Conservation (phyloP, 92 coral and sea anemone genomes). For the Epizoanthus fatuus region DNA sequence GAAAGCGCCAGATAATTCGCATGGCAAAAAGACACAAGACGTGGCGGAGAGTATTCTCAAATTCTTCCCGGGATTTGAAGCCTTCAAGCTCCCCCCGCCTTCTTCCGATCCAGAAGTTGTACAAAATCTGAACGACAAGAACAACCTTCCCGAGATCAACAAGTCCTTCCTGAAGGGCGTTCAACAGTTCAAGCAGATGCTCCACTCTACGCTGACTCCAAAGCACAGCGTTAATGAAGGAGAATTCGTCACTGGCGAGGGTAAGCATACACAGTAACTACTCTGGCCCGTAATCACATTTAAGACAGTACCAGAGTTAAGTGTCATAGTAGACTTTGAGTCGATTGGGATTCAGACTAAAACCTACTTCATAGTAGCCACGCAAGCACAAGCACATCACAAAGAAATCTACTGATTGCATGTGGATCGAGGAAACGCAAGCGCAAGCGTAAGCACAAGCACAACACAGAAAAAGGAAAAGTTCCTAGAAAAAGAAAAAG, state of each 20-base stretch:
- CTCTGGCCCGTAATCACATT: too few species aligned
- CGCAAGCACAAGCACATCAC: too few species aligned
- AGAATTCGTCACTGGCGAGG: conserved; percentile 83
- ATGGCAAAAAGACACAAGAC: conserved; percentile 28
- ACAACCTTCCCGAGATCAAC: conserved; percentile 49
- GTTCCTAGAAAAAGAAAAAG: too few species aligned
- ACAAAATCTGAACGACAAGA: conserved; percentile 63
- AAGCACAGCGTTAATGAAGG: conserved; percentile 71
- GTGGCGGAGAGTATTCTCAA: too few species aligned
- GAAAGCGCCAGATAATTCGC: conserved; percentile 13
- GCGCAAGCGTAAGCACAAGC: too few species aligned
- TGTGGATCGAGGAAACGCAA: too few species aligned
- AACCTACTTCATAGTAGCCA: background rate
- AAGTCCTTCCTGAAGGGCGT: conserved; percentile 64
- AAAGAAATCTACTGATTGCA: too few species aligned
- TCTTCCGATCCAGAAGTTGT: conserved; percentile 75
- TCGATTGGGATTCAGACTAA: background rate
- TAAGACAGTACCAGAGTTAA: too few species aligned
- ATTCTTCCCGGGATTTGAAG: too few species aligned
- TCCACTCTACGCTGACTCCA: conserved; percentile 57
- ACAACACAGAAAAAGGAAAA: too few species aligned
- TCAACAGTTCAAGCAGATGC: conserved; percentile 51
- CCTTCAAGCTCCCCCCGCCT: conserved; percentile 79
- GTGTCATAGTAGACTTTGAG: background rate
- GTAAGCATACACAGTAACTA: conserved; percentile 14